These are phyloP conservation scores for Riparia riparia DNA, from an alignment of 2,113 vertebrate genomes.

Conservation along the genomic window DNA sequence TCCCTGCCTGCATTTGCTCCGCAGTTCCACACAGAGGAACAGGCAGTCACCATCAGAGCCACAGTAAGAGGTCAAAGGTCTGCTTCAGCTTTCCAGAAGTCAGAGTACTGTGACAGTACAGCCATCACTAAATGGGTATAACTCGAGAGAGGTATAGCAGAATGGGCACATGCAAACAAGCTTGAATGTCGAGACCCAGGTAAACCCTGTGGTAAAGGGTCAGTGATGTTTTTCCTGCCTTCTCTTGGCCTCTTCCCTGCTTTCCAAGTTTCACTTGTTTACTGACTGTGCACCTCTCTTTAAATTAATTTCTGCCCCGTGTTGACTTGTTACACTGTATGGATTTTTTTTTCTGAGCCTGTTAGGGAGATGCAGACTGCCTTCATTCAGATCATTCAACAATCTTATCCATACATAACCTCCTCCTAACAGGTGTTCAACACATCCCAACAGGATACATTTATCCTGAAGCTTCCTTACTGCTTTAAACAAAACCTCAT, in stretches of 20 bases:
- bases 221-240: neutral
- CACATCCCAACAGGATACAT: conserved; percentile 16
- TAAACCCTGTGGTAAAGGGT: neutral
- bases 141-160: neutral
- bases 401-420: neutral
- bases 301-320: neutral
- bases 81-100: neutral
- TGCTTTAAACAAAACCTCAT: conserved; percentile 40
- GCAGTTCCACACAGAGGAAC: neutral
- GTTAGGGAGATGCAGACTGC: neutral
- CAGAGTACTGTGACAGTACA: neutral
- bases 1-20: neutral
- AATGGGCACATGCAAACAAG: neutral
- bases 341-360: neutral
- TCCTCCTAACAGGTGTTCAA: conserved; percentile 42
- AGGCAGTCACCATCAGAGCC: neutral
- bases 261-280: neutral
- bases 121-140: neutral
- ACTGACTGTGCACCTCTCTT: neutral
- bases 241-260: neutral
- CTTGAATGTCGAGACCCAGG: neutral
- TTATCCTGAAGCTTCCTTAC: conserved; percentile 23
- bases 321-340: neutral
- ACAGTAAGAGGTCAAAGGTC: neutral
- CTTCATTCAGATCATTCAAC: neutral